These are phyloP conservation scores for Amblyornis subalaris DNA, from an alignment of 2,113 vertebrate species.

Conservation along the genomic window DNA sequence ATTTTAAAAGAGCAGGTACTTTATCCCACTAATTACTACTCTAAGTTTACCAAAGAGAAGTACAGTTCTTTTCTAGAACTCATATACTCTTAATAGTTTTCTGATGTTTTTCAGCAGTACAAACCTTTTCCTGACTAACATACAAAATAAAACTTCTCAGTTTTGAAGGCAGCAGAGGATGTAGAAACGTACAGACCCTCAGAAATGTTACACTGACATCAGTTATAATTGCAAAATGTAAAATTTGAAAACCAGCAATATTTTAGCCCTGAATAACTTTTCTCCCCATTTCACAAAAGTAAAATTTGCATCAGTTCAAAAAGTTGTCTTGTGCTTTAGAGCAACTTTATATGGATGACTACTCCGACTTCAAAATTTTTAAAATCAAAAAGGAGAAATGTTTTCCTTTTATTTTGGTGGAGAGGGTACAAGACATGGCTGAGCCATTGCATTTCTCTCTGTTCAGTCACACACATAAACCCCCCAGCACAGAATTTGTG, in stretches of 20 bases:
- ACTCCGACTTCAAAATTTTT: not conserved
- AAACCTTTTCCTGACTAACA: not conserved
- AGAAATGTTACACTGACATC: not conserved
- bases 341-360: not conserved
- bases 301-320: not conserved
- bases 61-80: not conserved
- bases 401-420: not conserved
- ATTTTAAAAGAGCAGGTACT: not conserved
- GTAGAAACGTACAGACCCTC: not conserved
- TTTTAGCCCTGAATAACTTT: not conserved
- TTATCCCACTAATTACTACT: not conserved
- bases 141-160: not conserved
- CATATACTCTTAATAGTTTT: not conserved
- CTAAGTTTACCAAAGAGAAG: not conserved
- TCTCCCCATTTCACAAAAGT: not conserved
- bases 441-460: not conserved
- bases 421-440: not conserved
- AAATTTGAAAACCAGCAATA: not conserved
- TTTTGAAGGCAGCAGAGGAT: not conserved
- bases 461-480: not conserved
- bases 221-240: not conserved
- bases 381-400: not conserved
- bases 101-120: not conserved
- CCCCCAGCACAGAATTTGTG: not conserved
- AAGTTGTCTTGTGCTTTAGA: not conserved